Conservation (phyloP, 1,140 invertebrate genomes). For the Anoplolepis gracilipes region DNA sequence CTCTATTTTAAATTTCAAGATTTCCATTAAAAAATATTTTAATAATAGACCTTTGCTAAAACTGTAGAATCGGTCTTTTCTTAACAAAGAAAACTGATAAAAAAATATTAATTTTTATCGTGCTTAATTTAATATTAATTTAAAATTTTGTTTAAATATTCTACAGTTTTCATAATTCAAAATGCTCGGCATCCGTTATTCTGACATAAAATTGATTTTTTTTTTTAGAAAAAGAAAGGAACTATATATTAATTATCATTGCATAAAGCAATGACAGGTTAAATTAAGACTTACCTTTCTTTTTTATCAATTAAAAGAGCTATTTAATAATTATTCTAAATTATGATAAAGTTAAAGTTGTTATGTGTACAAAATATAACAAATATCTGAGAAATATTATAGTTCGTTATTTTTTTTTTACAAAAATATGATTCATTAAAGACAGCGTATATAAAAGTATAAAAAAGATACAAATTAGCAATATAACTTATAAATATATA, state of each 20-base stretch:
- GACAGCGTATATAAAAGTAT: neutral
- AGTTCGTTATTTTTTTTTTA: neutral
- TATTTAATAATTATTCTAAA: neutral
- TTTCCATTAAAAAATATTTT: constrained; percentile 10
- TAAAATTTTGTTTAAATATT: neutral
- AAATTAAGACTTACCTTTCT: constrained; percentile 44
- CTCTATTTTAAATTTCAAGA: neutral
- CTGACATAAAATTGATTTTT: neutral
- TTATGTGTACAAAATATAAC: neutral
- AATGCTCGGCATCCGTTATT: neutral
- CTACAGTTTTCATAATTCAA: constrained; percentile 3
- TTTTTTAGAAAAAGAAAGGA: neutral
- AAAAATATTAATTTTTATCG: neutral
- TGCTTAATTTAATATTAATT: constrained; percentile 18
- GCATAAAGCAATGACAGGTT: neutral
- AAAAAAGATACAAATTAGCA: neutral
- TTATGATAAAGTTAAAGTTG: neutral
- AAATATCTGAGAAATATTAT: neutral
- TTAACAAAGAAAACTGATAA: neutral
- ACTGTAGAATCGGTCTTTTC: neutral
- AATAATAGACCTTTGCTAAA: neutral
- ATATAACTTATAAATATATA: neutral
- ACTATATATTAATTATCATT: neutral
- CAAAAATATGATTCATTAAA: neutral
- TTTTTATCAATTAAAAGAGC: constrained; percentile 25